Evolutionary conservation across 2,113 vertebrate genomes (phyloP).

Genomic region (Chunga burmeisteri): DNA sequence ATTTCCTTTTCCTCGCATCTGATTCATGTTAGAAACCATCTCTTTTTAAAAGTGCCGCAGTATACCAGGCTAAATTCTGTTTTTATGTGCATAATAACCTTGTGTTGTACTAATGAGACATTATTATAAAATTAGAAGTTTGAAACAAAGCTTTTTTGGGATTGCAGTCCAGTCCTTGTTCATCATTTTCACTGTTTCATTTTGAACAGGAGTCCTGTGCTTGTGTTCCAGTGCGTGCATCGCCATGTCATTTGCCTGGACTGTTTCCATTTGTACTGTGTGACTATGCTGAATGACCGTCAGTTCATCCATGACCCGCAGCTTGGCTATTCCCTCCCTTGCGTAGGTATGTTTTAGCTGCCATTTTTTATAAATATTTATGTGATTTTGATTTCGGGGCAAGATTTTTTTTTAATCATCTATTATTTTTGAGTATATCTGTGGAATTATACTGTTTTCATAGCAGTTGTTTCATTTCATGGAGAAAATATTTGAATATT

Average conservation of each 20-base stretch:
- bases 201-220: slow-evolving; percentile 80
- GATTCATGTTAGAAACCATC: background rate
- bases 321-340: slow-evolving; percentile 89
- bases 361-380: background rate
- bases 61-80: background rate
- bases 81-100: background rate
- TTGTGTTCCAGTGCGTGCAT: slow-evolving; percentile 84
- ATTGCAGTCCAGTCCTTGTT: background rate
- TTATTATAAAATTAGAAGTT: background rate
- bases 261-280: slow-evolving; percentile 88
- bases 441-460: background rate
- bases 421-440: background rate
- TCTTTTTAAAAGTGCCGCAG: background rate
- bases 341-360: slow-evolving; percentile 77
- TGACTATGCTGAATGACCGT: slow-evolving; percentile 85
- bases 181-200: background rate
- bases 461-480: background rate
- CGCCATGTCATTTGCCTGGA: slow-evolving; percentile 92
- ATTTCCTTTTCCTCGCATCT: background rate
- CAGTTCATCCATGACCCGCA: slow-evolving; percentile 79
- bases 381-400: background rate
- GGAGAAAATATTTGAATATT: background rate
- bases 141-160: background rate
- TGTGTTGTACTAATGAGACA: background rate
- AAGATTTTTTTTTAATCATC: background rate